Conservation (phyloP, 2,888 invertebrate genomes). For the Leucoma salicis region DNA sequence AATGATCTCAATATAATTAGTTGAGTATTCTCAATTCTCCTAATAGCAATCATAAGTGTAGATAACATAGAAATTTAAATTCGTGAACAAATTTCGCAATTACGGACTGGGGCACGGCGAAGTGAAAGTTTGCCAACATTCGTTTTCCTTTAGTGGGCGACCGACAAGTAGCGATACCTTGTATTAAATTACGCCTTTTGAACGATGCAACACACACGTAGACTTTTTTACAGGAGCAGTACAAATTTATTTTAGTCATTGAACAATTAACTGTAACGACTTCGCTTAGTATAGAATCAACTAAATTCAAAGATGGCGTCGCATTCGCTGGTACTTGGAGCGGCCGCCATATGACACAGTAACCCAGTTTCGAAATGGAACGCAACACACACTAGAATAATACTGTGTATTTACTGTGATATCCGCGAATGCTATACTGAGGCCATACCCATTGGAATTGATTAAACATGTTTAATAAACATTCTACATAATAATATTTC, state of each 20-base stretch:
- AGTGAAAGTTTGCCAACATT: constrained; percentile 70
- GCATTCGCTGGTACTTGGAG: constrained; percentile 66
- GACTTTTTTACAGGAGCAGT: constrained; percentile 4
- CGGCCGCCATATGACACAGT: constrained; percentile 75
- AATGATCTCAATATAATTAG: constrained; percentile 14
- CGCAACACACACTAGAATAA: constrained; percentile 70
- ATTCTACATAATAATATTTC: too few relatives aligned
- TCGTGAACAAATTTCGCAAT: constrained; percentile 58
- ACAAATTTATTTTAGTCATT: constrained; percentile 13
- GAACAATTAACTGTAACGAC: constrained; percentile 30
- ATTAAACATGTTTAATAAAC: too few relatives aligned
- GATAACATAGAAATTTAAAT: constrained; percentile 28
- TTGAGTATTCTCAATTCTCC: constrained; percentile 13
- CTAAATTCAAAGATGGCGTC: constrained; percentile 75
- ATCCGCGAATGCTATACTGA: constrained; percentile 38
- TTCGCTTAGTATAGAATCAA: constrained; percentile 57
- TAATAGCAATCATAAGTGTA: constrained; percentile 12
- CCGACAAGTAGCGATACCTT: constrained; percentile 35
- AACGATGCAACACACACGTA: constrained; percentile 9
- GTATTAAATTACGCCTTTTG: constrained; percentile 16
- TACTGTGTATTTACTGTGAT: constrained; percentile 53
- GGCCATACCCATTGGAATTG: too few relatives aligned
- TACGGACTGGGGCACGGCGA: constrained; percentile 46
- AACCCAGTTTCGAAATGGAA: constrained; percentile 81
- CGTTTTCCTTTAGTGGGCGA: constrained; percentile 53